Conservation (phyloP, 2,888 invertebrate species). For the Acronicta alni region DNA sequence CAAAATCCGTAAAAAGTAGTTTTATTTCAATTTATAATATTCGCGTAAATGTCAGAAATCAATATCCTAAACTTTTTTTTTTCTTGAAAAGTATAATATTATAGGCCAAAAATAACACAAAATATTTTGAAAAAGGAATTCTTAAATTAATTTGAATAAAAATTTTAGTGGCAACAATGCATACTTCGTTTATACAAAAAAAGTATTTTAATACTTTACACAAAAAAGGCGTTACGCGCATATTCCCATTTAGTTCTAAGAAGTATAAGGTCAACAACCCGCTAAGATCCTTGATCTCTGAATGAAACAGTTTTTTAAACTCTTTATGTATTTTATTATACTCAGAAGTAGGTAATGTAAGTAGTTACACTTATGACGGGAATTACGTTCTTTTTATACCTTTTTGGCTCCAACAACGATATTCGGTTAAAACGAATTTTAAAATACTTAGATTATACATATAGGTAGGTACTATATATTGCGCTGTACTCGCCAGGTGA, state of each 20-base stretch:
- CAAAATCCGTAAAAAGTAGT: too few species aligned
- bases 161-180: neutral
- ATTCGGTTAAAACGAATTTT: neutral
- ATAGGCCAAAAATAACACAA: neutral
- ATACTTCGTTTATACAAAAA: conserved; percentile 9
- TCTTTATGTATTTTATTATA: conserved; percentile 18
- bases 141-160: neutral
- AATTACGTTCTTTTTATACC: conserved; percentile 20
- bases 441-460: neutral
- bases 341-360: conserved; percentile 7
- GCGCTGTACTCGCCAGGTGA: too few species aligned
- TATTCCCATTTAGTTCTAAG: conserved; percentile 47
- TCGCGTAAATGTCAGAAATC: too few species aligned
- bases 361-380: conserved; percentile 8
- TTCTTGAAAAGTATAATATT: too few species aligned
- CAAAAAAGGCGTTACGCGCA: conserved; percentile 39
- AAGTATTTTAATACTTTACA: conserved; percentile 16
- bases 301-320: conserved; percentile 30
- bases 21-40: too few species aligned
- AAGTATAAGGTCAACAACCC: conserved; percentile 50
- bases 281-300: conserved; percentile 52
- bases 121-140: neutral
- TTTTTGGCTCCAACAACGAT: neutral
- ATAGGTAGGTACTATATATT: too few species aligned
- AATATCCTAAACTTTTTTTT: too few species aligned